These are phyloP conservation scores for Macrotrachela quadricornifera DNA, from an alignment of 1,140 invertebrate genomes.

Conservation along the genomic window DNA sequence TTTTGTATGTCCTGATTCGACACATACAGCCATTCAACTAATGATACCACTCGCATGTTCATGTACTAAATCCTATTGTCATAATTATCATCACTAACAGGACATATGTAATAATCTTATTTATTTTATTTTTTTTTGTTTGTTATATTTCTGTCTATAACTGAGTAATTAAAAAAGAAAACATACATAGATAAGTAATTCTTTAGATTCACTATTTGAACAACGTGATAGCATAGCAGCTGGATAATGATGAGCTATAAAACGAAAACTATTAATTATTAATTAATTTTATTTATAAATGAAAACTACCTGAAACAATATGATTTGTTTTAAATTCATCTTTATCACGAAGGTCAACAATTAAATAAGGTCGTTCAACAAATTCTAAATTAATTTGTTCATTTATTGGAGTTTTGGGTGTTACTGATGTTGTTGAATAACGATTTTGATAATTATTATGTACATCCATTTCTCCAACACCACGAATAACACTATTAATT, in stretches of 20 bases:
- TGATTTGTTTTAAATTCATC: constrained; percentile 30
- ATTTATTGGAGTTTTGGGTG: constrained; percentile 2
- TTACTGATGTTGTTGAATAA: constrained; percentile 1
- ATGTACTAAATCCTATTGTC: too few relatives aligned
- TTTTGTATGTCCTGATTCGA: too few relatives aligned
- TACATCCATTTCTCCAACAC: constrained; percentile 28
- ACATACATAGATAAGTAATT: constrained; percentile 30
- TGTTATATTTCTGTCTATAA: too few relatives aligned
- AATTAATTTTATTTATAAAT: not conserved
- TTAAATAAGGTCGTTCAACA: constrained; percentile 27
- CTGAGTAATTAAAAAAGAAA: too few relatives aligned
- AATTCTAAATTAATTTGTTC: constrained; percentile 1
- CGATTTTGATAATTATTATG: constrained; percentile 9
- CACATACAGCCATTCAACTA: too few relatives aligned
- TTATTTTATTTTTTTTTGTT: not conserved
- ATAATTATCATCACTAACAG: too few relatives aligned
- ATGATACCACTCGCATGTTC: too few relatives aligned
- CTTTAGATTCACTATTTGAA: constrained; percentile 31
- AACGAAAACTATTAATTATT: constrained; percentile 10
- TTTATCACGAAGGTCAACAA: constrained; percentile 33
- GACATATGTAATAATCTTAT: too few relatives aligned
- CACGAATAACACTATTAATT: constrained; percentile 27
- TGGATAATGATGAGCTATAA: constrained; percentile 29
- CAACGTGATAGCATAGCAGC: constrained; percentile 26
- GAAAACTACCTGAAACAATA: constrained; percentile 27